Evolutionary conservation across 1,140 invertebrate genomes (phyloP), one percentile per base, ranked within the genome.

Genomic region (Diachasma alloeum): DNA sequence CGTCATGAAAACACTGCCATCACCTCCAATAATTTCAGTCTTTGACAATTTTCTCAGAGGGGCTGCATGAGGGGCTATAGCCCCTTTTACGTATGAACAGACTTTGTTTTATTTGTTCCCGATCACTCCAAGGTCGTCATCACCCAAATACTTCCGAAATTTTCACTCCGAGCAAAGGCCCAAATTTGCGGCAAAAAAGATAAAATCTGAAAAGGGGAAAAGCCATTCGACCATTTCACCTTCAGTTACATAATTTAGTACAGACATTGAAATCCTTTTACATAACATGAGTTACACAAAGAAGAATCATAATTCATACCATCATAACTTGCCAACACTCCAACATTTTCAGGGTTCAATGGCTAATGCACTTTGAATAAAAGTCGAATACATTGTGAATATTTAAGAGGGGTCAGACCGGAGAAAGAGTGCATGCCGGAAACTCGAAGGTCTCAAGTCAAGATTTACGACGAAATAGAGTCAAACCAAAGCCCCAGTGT

Each of bases 381-480:
- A 63, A 26, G 24, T 31, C 24, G 17, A 63, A 63, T 63, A 63
- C 22, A 63, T 63, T 63, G 22, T 63, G 59, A 63, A 63, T 26
- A 63, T 53, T 53, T 31, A 63, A 31, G 19, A 63, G 24, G 59
- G 19, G 19, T 31, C 24, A 19, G 59, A 17, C 44, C 44, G 10
- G 9, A 63, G 24, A 26, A 63, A 31, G 24, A 63, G 59, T 26
- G 59, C 24, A 63, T 19, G 59, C 59, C 24, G 19, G 19, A 63
- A 63, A 15, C 10, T 31, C 59, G 59, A 63, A 63, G 59, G 19
- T 26, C 48, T 56, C 15, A 42, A 53, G 1, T 11, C 11, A 63
- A 19, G 39, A 46, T 72, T 42, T 46, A 72, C 44, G 69, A 78
- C 42, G 59, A 75, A 75, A 75, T 79, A 53, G 70, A 74, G 77